A percentile compares a stretch with the other conserved stretches of the same genome.
These are phyloP conservation scores for Philypnodon macrostomus DNA, from an alignment of 2,797 vertebrate genomes.

Conservation along the genomic window DNA sequence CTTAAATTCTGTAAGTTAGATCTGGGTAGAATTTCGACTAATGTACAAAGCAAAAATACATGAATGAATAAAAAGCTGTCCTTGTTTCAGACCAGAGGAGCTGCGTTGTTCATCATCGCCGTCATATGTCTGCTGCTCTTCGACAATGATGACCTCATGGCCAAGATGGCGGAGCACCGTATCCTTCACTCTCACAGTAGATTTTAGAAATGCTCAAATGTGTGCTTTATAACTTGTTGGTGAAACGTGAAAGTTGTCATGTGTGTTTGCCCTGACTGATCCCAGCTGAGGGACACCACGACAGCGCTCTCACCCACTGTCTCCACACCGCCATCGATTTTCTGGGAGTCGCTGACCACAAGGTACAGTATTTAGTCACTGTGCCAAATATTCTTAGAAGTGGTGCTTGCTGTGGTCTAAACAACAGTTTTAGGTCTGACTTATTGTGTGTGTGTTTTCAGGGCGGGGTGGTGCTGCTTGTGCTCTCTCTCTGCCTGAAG, in stretches of 20 bases:
- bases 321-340: slow-evolving; percentile 91
- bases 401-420: neutral
- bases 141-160: slow-evolving; percentile 98
- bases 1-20: too few relatives aligned
- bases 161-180: slow-evolving; percentile 98
- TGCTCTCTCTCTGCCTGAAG: slow-evolving; percentile 88
- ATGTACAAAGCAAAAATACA: too few relatives aligned
- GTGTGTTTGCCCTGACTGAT: slow-evolving; percentile 56
- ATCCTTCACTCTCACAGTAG: slow-evolving; percentile 93
- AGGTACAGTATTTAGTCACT: slow-evolving; percentile 73
- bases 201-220: too few relatives aligned
- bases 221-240: too few relatives aligned
- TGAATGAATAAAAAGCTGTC: too few relatives aligned
- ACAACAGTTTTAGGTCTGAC: too few relatives aligned
- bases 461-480: slow-evolving; percentile 94
- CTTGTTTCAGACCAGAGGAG: slow-evolving; percentile 86
- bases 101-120: slow-evolving; percentile 93
- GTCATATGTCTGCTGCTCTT: slow-evolving; percentile 95
- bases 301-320: slow-evolving; percentile 94
- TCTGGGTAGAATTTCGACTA: too few relatives aligned
- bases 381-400: too few relatives aligned
- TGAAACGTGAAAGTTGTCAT: too few relatives aligned
- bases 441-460: slow-evolving; percentile 50
- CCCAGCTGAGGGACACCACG: slow-evolving; percentile 94
- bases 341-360: slow-evolving; percentile 95